Evolutionary conservation across 2,888 invertebrate species (phyloP).

Genomic region (Linyphia triangularis): DNA sequence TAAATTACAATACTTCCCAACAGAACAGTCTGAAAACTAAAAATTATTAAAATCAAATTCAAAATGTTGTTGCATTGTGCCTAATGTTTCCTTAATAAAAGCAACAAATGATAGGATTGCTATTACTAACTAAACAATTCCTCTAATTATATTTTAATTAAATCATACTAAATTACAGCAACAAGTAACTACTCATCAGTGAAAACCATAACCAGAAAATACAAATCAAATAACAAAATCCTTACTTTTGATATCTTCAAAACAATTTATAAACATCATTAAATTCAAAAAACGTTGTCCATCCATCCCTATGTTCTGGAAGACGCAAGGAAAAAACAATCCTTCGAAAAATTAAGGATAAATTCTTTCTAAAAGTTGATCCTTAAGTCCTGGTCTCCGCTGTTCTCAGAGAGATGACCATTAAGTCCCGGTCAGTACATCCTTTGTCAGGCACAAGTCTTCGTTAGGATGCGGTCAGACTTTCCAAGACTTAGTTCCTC

Average conservation of each 20-base stretch:
- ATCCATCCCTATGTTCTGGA: background rate
- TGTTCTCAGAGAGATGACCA: slow-evolving; percentile 37
- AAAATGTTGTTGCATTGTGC: too few relatives aligned
- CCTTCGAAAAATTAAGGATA: slow-evolving; percentile 61
- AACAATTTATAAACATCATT: background rate
- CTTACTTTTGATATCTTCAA: background rate
- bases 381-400: slow-evolving; percentile 51
- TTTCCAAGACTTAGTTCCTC: slow-evolving; percentile 3
- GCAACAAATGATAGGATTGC: too few relatives aligned
- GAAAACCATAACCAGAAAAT: background rate
- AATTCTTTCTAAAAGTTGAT: slow-evolving; percentile 55
- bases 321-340: background rate
- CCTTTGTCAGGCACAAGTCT: slow-evolving; percentile 49
- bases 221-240: background rate
- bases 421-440: slow-evolving; percentile 43
- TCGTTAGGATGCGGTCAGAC: slow-evolving; percentile 67
- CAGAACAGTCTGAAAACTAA: too few relatives aligned
- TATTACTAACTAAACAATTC: too few relatives aligned
- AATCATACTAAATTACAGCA: too few relatives aligned
- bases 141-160: too few relatives aligned
- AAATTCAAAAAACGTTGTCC: background rate
- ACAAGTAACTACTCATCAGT: too few relatives aligned
- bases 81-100: too few relatives aligned
- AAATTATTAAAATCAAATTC: too few relatives aligned
- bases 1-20: too few relatives aligned